These are phyloP conservation scores for Castor canadensis DNA, from an alignment of 2,113 vertebrate species.

Conservation along the genomic window DNA sequence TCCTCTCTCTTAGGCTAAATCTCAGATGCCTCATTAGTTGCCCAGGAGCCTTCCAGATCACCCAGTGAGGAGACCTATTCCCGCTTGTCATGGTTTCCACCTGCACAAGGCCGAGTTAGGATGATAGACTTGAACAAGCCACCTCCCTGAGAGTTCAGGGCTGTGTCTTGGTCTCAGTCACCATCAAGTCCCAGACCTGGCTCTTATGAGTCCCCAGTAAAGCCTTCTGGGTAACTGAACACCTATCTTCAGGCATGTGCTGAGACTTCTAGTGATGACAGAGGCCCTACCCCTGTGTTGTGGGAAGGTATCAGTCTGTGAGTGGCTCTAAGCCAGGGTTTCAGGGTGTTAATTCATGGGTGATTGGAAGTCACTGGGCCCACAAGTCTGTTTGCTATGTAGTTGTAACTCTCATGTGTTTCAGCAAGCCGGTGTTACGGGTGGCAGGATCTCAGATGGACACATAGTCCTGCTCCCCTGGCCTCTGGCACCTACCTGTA, in stretches of 20 bases:
- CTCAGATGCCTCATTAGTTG: neutral
- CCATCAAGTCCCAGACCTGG: neutral
- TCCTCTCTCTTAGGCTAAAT: neutral
- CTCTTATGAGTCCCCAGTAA: neutral
- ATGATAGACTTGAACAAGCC: neutral
- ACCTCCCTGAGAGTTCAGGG: neutral
- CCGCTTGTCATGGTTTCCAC: neutral
- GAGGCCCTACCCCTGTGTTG: neutral
- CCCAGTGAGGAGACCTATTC: neutral
- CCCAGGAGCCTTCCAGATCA: neutral
- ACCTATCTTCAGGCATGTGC: neutral
- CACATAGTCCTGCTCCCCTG: fast-evolving
- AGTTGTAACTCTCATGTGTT: neutral
- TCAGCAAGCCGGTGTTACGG: neutral
- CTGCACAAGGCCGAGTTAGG: neutral
- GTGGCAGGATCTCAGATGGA: neutral
- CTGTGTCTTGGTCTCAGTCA: neutral
- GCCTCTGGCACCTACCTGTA: slow-evolving; percentile 89
- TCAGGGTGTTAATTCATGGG: neutral
- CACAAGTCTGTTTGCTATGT: neutral
- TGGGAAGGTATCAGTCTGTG: no score
- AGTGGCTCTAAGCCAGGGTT: neutral
- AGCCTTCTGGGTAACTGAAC: neutral
- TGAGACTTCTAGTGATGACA: neutral
- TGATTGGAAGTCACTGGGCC: neutral